These are phyloP conservation scores for Phymatocera aterrima DNA, from an alignment of 2,888 invertebrate species.

Conservation along the genomic window DNA sequence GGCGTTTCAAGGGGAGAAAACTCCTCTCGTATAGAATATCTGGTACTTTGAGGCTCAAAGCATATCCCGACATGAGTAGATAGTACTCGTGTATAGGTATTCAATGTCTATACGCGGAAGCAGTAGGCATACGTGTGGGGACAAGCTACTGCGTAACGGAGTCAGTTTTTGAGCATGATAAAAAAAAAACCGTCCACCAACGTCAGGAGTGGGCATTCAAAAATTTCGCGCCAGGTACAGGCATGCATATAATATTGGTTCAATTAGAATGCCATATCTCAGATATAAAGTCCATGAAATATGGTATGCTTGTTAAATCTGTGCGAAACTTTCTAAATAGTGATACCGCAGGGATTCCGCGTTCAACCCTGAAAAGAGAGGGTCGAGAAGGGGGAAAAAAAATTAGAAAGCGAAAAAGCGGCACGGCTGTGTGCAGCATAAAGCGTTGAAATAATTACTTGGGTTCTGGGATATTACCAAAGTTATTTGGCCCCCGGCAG, in stretches of 20 bases:
- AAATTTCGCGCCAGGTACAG: no score
- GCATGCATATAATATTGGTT: not conserved
- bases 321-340: not conserved
- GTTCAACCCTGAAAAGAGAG: not conserved
- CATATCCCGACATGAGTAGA: conserved; percentile 10
- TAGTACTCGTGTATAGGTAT: not conserved
- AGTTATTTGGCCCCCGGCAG: conserved; percentile 37
- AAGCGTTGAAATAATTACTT: conserved; percentile 34
- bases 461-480: conserved; percentile 26
- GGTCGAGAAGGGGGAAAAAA: not conserved
- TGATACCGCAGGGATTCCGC: no score
- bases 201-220: no score
- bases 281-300: not conserved
- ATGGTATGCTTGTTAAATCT: not conserved
- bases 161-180: no score
- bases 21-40: not conserved
- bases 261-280: not conserved
- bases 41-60: conserved; percentile 14
- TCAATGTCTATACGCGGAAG: conserved; percentile 1
- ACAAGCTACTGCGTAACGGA: conserved; percentile 9
- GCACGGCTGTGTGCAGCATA: not conserved
- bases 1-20: not conserved
- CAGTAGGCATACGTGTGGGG: not conserved
- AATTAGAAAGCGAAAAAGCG: not conserved
- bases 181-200: no score